Percentiles rank a stretch among this genome's conserved stretches.
Conservation (phyloP, 2,888 invertebrate species). For the Chloromyia formosa region DNA sequence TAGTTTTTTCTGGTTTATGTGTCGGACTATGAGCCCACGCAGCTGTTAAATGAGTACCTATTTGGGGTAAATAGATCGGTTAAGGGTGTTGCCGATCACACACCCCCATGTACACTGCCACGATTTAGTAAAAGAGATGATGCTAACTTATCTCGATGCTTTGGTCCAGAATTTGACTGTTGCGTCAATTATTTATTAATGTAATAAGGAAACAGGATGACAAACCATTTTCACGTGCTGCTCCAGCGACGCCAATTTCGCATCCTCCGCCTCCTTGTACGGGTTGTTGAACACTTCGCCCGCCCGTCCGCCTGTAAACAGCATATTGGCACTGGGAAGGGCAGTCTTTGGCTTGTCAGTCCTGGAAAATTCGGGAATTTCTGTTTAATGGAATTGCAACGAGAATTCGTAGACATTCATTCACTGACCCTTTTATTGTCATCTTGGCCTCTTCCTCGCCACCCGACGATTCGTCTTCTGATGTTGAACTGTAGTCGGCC, state of each 20-base stretch:
- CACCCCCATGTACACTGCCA: too few species aligned
- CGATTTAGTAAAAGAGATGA: too few species aligned
- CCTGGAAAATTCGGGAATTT: constrained; percentile 27
- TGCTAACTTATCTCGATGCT: too few species aligned
- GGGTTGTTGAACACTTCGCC: constrained; percentile 83
- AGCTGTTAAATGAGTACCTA: too few species aligned
- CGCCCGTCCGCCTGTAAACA: constrained; percentile 53
- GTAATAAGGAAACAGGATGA: background rate
- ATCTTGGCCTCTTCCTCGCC: constrained; percentile 40
- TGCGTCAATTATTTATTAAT: background rate
- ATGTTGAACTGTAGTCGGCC: constrained; percentile 56
- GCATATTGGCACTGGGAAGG: constrained; percentile 58
- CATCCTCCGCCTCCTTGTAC: constrained; percentile 84
- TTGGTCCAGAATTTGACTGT: too few species aligned
- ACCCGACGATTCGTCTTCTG: constrained; percentile 53
- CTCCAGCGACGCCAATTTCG: constrained; percentile 85
- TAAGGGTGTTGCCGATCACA: too few species aligned
- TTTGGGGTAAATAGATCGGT: too few species aligned
- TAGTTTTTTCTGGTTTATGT: too few species aligned
- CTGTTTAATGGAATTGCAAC: background rate
- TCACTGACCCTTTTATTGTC: too few species aligned
- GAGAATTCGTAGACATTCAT: too few species aligned
- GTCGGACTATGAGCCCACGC: too few species aligned
- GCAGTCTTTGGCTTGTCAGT: constrained; percentile 44
- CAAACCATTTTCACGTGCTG: constrained; percentile 92